Percentiles rank a stretch among this genome's conserved stretches.
Evolutionary conservation across 2,797 vertebrate genomes (phyloP).

Genomic region (Rachycentron canadum): DNA sequence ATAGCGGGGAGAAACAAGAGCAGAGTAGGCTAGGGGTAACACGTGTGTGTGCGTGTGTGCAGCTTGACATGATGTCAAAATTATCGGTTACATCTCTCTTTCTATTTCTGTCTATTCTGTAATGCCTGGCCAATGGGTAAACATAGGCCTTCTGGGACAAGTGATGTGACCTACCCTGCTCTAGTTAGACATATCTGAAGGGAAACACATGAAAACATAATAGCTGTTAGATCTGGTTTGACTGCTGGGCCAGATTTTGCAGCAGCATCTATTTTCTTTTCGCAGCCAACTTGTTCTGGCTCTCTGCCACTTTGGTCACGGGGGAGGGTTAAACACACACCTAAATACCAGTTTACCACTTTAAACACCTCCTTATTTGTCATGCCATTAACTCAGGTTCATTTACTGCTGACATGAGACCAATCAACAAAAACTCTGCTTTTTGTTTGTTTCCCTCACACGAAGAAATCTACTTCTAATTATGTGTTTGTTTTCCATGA

Average conservation of each 20-base stretch:
- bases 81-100: conserved; percentile 19
- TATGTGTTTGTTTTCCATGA: conserved; percentile 7
- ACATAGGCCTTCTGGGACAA: conserved; percentile 7
- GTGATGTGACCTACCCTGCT: conserved; percentile 2
- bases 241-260: conserved; percentile 8
- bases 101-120: not conserved
- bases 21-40: conserved; percentile 8
- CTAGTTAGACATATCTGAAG: conserved; percentile 3
- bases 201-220: conserved; percentile 21
- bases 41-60: not conserved
- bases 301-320: conserved; percentile 48
- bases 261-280: conserved; percentile 32
- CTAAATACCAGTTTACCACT: conserved; percentile 33
- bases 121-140: conserved; percentile 20
- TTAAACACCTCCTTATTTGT: conserved; percentile 51
- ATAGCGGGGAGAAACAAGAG: conserved; percentile 31
- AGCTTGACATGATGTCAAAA: conserved; percentile 34
- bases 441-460: not conserved
- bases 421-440: not conserved
- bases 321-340: conserved; percentile 64
- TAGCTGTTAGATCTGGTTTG: conserved; percentile 16
- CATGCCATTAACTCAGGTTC: conserved; percentile 18
- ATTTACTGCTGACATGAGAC: conserved; percentile 14
- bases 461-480: not conserved
- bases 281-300: conserved; percentile 60